A percentile compares a stretch with the other conserved stretches of the same genome.
Conservation (phyloP, 2,113 vertebrate species). For the Leiothrix lutea region DNA sequence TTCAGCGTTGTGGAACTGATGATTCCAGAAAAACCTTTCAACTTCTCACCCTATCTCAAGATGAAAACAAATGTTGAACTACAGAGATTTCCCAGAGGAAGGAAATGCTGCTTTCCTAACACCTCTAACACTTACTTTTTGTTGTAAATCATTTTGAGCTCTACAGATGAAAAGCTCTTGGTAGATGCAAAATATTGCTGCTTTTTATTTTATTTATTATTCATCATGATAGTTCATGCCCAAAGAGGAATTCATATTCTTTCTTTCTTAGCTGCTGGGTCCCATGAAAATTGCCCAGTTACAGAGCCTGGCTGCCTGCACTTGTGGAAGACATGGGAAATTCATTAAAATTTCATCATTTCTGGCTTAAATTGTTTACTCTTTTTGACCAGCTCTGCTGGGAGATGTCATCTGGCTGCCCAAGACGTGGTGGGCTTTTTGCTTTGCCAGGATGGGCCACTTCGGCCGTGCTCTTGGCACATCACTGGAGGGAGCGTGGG, state of each 20-base stretch:
- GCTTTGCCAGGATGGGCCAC: background rate
- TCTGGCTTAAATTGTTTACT: background rate
- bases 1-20: constrained; percentile 20
- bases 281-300: background rate
- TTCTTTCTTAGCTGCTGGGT: background rate
- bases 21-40: constrained; percentile 59
- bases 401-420: background rate
- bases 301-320: background rate
- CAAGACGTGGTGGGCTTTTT: background rate
- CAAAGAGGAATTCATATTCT: constrained; percentile 28
- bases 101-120: constrained; percentile 54
- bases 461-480: background rate
- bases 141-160: constrained; percentile 63
- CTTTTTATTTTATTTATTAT: constrained; percentile 71
- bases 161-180: constrained; percentile 56
- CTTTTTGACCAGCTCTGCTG: background rate
- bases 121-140: constrained; percentile 59
- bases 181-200: constrained; percentile 59
- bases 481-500: fast-evolving
- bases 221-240: constrained; percentile 43
- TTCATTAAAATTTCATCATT: background rate
- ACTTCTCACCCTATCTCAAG: constrained; percentile 61
- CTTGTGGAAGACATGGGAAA: background rate
- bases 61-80: constrained; percentile 70
- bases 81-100: constrained; percentile 59